These are phyloP conservation scores for Anthoptus insignis DNA, from an alignment of 2,888 invertebrate species.

Conservation along the genomic window DNA sequence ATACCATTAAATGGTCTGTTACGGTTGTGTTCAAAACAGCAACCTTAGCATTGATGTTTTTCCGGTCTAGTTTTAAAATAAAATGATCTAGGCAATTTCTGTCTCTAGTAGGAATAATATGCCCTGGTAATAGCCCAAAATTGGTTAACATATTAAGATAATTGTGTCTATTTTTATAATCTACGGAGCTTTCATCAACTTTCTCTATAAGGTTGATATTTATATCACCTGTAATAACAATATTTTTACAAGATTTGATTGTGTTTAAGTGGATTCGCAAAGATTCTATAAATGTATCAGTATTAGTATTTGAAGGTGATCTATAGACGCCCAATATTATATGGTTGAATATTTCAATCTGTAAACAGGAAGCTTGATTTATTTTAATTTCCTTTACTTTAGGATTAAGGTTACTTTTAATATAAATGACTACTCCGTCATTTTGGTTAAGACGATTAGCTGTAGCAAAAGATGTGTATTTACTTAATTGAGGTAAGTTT, in stretches of 20 bases:
- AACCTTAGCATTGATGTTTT: neutral
- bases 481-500: neutral
- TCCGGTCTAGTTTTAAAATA: neutral
- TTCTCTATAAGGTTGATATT: neutral
- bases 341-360: neutral
- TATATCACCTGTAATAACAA: too few species aligned
- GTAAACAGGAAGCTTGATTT: neutral
- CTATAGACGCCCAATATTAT: neutral
- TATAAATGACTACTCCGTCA: neutral
- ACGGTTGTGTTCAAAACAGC: constrained; percentile 10
- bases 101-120: neutral
- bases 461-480: neutral
- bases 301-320: neutral
- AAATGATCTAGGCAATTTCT: neutral
- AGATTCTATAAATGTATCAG: neutral
- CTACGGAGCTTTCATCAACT: neutral
- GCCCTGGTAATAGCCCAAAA: neutral
- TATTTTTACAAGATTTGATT: neutral
- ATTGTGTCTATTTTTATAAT: neutral
- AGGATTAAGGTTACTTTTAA: neutral
- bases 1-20: constrained; percentile 1
- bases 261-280: neutral
- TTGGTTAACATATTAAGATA: neutral
- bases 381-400: neutral
- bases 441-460: neutral